A percentile compares a stretch with the other conserved stretches of the same genome.
Conservation (phyloP, 2,888 invertebrate genomes). For the Oxyteleia sp. region DNA sequence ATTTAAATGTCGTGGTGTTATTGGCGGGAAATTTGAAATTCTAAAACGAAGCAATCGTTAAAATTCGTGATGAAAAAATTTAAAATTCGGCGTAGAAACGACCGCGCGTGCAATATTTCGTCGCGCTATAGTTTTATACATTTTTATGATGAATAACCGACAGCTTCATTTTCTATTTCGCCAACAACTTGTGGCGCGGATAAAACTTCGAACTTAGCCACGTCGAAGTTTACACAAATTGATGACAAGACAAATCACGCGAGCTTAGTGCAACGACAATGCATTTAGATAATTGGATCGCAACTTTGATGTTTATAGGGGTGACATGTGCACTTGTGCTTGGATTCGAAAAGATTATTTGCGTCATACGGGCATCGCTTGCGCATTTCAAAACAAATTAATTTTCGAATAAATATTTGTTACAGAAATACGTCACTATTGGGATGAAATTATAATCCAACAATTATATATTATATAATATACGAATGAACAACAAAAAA, state of each 20-base stretch:
- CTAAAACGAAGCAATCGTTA: too few species aligned
- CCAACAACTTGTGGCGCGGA: constrained; percentile 11
- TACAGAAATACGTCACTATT: too few species aligned
- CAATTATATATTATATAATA: too few species aligned
- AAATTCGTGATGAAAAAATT: too few species aligned
- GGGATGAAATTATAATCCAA: too few species aligned
- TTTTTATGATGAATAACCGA: background rate
- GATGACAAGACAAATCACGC: constrained; percentile 53
- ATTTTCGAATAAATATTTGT: background rate
- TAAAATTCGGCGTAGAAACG: too few species aligned
- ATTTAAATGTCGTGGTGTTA: too few species aligned
- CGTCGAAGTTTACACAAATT: constrained; percentile 34
- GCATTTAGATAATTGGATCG: constrained; percentile 61
- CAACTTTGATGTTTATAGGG: constrained; percentile 55
- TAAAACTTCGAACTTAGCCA: constrained; percentile 24
- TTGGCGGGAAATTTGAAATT: too few species aligned
- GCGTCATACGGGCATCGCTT: background rate
- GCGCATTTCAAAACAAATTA: background rate
- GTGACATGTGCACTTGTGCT: constrained; percentile 48
- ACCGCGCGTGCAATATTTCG: too few species aligned
- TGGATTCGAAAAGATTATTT: constrained; percentile 24
- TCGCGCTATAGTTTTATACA: too few species aligned
- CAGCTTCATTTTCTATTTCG: background rate
- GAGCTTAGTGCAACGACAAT: constrained; percentile 23
- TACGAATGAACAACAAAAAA: too few species aligned